These are phyloP conservation scores for Acronicta psi DNA, from an alignment of 2,888 invertebrate species.

Conservation along the genomic window DNA sequence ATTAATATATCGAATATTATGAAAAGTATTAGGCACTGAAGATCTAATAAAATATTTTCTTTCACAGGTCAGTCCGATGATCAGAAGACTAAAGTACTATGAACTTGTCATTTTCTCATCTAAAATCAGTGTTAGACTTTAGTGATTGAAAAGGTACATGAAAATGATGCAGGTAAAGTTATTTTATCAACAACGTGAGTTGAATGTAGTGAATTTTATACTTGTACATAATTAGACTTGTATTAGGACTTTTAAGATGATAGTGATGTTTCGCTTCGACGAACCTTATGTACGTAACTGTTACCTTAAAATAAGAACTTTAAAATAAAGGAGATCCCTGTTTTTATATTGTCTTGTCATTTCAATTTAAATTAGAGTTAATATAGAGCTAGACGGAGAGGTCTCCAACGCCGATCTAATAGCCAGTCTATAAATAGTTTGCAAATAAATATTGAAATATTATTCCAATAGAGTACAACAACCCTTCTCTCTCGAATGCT, in stretches of 20 bases:
- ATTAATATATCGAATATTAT: too few species aligned
- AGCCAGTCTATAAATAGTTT: conserved; percentile 39
- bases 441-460: conserved; percentile 45
- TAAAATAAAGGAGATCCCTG: conserved; percentile 80
- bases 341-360: conserved; percentile 67
- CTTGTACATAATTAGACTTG: conserved; percentile 83
- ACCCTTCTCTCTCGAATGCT: conserved; percentile 30
- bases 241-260: conserved; percentile 76
- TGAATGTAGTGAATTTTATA: conserved; percentile 84
- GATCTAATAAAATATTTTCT: conserved; percentile 5
- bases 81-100: conserved; percentile 64
- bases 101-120: conserved; percentile 69
- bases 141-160: conserved; percentile 73
- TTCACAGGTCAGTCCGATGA: conserved; percentile 82
- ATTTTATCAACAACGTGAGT: conserved; percentile 75
- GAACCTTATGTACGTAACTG: conserved; percentile 83
- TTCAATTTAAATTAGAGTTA: conserved; percentile 19
- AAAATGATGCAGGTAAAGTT: conserved; percentile 71
- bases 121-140: conserved; percentile 83
- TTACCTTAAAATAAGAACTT: conserved; percentile 77
- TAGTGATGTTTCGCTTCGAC: conserved; percentile 84
- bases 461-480: conserved; percentile 39
- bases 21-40: too few species aligned
- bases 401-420: conserved; percentile 16
- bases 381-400: conserved; percentile 8